Conservation (phyloP, 2,888 invertebrate species). For the Nasonia oneida region DNA sequence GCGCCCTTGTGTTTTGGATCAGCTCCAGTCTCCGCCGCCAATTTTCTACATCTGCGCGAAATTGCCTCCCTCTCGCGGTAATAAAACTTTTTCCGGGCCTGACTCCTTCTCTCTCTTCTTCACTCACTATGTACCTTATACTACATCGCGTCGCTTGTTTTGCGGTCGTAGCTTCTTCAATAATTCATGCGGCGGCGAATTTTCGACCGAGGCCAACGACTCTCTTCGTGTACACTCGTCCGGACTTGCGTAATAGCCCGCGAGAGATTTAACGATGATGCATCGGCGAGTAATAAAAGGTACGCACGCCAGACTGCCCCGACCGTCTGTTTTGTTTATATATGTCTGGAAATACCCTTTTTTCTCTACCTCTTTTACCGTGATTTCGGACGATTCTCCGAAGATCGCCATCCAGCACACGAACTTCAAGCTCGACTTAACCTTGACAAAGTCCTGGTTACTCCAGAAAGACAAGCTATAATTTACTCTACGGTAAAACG, state of each 20-base stretch:
- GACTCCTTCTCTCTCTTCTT: background rate
- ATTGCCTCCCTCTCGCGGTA: background rate
- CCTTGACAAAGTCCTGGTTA: background rate
- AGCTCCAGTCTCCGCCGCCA: conserved; percentile 11
- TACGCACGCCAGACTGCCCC: background rate
- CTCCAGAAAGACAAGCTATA: background rate
- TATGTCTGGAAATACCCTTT: background rate
- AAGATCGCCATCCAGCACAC: background rate
- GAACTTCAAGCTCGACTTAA: background rate
- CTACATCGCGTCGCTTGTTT: background rate
- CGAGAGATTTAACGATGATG: background rate
- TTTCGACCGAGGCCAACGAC: conserved; percentile 6
- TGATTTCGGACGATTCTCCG: background rate
- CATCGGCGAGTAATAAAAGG: conserved; percentile 1
- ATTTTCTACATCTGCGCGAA: conserved; percentile 9
- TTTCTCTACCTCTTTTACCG: background rate
- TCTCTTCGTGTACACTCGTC: background rate
- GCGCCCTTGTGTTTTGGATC: background rate
- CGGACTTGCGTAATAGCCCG: background rate
- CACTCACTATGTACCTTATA: background rate
- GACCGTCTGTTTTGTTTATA: background rate
- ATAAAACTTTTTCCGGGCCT: conserved; percentile 5
- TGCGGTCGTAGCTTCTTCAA: background rate
- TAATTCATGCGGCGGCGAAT: conserved; percentile 22
- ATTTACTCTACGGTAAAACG: background rate